Percentiles rank a stretch among this genome's conserved stretches.
These are phyloP conservation scores for Calvadosia cruxmelitensis DNA, from an alignment of 30 jellyfish, hydroid and myxozoan species.

Conservation along the genomic window DNA sequence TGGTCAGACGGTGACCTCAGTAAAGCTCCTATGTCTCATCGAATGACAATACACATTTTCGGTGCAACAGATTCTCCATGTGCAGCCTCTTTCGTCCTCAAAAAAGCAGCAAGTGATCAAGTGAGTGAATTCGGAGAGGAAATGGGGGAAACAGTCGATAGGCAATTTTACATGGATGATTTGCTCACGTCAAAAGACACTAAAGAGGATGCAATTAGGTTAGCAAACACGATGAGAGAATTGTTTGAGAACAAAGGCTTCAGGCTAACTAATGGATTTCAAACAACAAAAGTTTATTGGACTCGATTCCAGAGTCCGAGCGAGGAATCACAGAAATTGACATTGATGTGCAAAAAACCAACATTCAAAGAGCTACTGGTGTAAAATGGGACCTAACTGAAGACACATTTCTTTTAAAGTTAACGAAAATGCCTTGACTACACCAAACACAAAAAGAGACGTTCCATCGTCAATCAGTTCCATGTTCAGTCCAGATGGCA, in stretches of 20 bases:
- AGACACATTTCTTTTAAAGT: too few species aligned
- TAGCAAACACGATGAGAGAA: slow-evolving; percentile 12
- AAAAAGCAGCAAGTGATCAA: slow-evolving; percentile 15
- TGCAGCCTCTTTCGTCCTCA: slow-evolving; percentile 19
- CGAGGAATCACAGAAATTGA: too few species aligned
- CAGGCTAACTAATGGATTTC: slow-evolving; percentile 12
- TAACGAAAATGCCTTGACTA: too few species aligned
- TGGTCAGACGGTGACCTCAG: slow-evolving; percentile 2
- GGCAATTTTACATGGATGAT: slow-evolving; percentile 4
- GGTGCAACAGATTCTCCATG: slow-evolving; percentile 29
- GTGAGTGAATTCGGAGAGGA: slow-evolving; percentile 23
- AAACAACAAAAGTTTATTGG: too few species aligned
- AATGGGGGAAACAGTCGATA: neutral
- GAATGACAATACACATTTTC: slow-evolving; percentile 14
- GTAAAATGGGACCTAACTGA: too few species aligned
- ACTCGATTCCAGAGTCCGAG: too few species aligned
- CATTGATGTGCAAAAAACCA: too few species aligned
- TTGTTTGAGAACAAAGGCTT: slow-evolving; percentile 14
- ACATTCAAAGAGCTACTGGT: too few species aligned
- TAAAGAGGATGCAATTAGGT: slow-evolving; percentile 12
- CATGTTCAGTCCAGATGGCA: too few species aligned
- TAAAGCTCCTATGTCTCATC: slow-evolving; percentile 5
- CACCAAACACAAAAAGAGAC: too few species aligned
- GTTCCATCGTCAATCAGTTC: too few species aligned
- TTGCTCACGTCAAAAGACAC: neutral